Evolutionary conservation across 2,888 invertebrate genomes (phyloP), one percentile per base, ranked within the genome.

Genomic region (Papilio protenor): DNA sequence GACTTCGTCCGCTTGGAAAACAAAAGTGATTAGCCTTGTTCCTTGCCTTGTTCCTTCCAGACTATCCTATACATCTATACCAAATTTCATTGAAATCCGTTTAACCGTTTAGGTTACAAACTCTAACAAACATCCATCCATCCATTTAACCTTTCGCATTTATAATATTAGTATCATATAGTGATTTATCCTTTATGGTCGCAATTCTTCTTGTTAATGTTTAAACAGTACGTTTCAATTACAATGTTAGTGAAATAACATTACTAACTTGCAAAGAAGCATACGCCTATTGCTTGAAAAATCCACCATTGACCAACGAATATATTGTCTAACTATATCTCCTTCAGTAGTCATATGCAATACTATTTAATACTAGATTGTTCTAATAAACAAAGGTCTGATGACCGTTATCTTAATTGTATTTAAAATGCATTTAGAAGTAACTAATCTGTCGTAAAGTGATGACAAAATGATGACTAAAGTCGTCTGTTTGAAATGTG

Each of bases 371-470:
- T n/a, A 73, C 45, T 18, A 55, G n/a, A 75, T 69, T 57, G 33
- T 75, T 69, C 16, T 52, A 69, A 75, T 75, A 27, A 52, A 69
- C 40, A 16, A 40, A 69, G 12, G 1, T 69, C 52, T 11, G 23
- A 23, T 45, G 40, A 45, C 21, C n/a, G 6, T 75, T 74, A 77
- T 77, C 77, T 77, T 40, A 77, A 74, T 75, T 8, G 74, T 49
- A 77, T 77, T 77, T 69, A 61, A 61, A 77, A 77, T 61, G 45
- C 59, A 21, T 77, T 77, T 71, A 75, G 71, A 61, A 59, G 74
- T 55, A 57, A n/a, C n/a, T n/a, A n/a, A 71, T 73, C 47, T 74
- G 57, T 77, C 33, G 70, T 21, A 52, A 10, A 69, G 47, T 47
- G 74, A 59, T 74, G 59, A 23, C 73, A 59, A 27, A 49, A 33